Evolutionary conservation across 1,140 invertebrate species (phyloP), one percentile per base, ranked within the genome.

Genomic region (Formica exsecta): DNA sequence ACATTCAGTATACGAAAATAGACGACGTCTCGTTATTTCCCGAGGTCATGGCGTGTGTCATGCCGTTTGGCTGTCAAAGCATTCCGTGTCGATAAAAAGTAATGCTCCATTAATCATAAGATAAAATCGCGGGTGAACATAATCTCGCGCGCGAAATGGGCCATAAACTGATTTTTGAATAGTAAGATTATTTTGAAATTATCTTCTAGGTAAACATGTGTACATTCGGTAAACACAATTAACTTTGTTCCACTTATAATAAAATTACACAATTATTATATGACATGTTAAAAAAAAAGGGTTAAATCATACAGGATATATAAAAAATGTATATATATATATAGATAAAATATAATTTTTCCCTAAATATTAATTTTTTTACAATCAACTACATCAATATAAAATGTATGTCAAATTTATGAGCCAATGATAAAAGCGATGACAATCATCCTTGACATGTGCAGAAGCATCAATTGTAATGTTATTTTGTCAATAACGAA

Each of bases 271-370:
- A 32, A 13, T 73, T 73, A 51, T 54, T 22, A 54, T 38, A 74
- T 36, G 13, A 59, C 61, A 19, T 19, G 16, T 51, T 51, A 61
- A 75, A 38, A 41, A 41, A 13, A 75, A 74, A n/a, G 1, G 61
- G 32, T n/a, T 44, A n/a, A 4, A 44, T 11, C 16, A 16, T 6
- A 6, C 19, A 61, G 41, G 1, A 13, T 44, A 44, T 44, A 19
- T 29, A 62, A 29, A 29, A 29, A 1, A 29, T 22, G 22, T 41
- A 44, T 64, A 32, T 19, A 44, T 64, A 32, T 19, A 44, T 16
- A 61, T 19, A 25, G 1, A 29, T 8, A 29, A 36, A 75, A 75
- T 9, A 38, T 61, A 74, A 74, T 75, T 61, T 59, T 75, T 59
- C 38, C 0, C 4, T 61, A 19, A 22, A 38, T 22, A 16, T 22